A percentile compares a stretch with the other conserved stretches of the same genome.
These are phyloP conservation scores for Percina caprodes DNA, from an alignment of 2,113 vertebrate species.

Conservation along the genomic window DNA sequence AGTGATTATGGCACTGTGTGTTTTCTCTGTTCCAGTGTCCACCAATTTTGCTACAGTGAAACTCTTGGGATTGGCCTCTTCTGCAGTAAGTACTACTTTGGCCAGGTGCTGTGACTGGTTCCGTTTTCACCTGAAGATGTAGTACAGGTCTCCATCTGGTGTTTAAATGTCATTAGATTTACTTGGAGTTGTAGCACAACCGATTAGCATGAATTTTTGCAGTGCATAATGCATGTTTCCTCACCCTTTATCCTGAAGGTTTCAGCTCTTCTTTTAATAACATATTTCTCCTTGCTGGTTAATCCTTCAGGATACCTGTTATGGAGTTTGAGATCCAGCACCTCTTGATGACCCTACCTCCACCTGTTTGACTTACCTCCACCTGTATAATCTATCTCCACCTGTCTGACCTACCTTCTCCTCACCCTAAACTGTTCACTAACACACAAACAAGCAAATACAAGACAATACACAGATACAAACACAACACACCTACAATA, in stretches of 20 bases:
- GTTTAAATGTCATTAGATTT: background rate
- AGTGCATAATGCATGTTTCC: background rate
- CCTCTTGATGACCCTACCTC: background rate
- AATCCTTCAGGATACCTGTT: background rate
- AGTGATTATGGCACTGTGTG: too few relatives aligned
- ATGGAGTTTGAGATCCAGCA: background rate
- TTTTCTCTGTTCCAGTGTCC: too few relatives aligned
- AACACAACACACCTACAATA: too few relatives aligned
- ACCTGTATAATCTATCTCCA: too few relatives aligned
- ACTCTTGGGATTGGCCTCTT: background rate
- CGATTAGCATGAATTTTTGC: too few relatives aligned
- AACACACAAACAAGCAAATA: too few relatives aligned
- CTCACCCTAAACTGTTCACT: too few relatives aligned
- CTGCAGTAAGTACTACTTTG: background rate
- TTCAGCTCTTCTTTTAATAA: background rate
- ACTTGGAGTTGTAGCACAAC: background rate
- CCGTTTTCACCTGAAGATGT: background rate
- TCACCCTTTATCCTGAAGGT: constrained; percentile 10
- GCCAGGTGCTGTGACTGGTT: background rate
- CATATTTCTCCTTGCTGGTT: background rate
- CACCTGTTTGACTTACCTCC: too few relatives aligned
- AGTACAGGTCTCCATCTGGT: background rate
- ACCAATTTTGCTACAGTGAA: too few relatives aligned
- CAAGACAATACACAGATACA: too few relatives aligned
- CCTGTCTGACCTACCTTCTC: too few relatives aligned